These are phyloP conservation scores for Siphlonurus alternatus DNA, from an alignment of 2,888 invertebrate species.

Conservation along the genomic window DNA sequence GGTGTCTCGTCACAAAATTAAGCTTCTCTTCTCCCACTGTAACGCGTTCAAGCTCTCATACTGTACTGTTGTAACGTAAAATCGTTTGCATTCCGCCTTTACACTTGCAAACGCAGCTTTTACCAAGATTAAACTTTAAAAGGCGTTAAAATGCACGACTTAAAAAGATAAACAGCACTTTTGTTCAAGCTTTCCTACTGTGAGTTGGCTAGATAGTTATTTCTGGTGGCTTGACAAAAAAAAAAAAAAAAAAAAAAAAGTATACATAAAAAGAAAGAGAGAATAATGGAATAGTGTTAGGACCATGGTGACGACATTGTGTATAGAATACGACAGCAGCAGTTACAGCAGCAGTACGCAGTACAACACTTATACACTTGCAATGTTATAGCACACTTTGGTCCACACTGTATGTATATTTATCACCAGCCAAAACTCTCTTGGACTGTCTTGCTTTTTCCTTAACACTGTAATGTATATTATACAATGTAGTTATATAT, in stretches of 20 bases:
- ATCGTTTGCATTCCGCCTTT: neutral
- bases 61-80: neutral
- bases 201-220: no score
- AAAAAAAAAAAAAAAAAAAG: no score
- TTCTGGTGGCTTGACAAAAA: no score
- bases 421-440: no score
- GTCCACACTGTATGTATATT: no score
- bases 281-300: no score
- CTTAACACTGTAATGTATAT: no score
- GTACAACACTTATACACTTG: neutral
- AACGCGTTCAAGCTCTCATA: neutral
- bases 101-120: neutral
- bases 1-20: neutral
- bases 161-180: neutral
- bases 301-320: no score
- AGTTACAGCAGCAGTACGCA: neutral
- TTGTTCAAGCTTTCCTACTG: neutral
- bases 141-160: neutral
- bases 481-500: no score
- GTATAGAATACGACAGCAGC: neutral
- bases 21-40: neutral
- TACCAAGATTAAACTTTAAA: neutral
- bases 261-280: no score
- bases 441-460: no score
- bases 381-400: no score